Conservation (phyloP, 2,888 invertebrate genomes). For the Ormyrus pomaceus region DNA sequence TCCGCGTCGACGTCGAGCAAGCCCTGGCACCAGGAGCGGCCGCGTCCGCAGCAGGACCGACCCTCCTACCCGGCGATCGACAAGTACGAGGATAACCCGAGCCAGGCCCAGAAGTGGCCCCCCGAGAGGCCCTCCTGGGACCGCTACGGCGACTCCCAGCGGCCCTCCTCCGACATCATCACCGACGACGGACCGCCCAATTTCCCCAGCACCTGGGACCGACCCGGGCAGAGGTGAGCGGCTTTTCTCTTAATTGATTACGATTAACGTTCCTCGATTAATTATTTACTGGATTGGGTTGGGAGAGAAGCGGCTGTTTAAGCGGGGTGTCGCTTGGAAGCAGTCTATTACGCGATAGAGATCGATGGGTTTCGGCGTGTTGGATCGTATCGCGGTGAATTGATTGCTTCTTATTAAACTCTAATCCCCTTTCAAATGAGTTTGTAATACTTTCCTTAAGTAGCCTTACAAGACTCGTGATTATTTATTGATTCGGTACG, state of each 20-base stretch:
- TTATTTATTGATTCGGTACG: no score
- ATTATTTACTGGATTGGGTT: no score
- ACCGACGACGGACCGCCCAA: conserved; percentile 79
- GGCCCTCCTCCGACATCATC: conserved; percentile 76
- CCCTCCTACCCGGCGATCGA: conserved; percentile 62
- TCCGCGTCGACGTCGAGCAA: conserved; percentile 56
- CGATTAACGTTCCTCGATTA: no score
- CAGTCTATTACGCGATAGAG: no score
- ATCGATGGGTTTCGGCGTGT: no score
- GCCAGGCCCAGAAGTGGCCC: conserved; percentile 73
- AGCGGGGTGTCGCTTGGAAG: no score
- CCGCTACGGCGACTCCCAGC: conserved; percentile 69
- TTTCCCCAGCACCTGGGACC: conserved; percentile 75
- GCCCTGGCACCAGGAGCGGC: conserved; percentile 62
- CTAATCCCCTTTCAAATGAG: no score
- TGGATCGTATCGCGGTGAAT: no score
- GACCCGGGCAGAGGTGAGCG: conserved; percentile 60
- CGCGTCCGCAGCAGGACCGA: conserved; percentile 45
- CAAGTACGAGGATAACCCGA: conserved; percentile 65
- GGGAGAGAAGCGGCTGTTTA: no score
- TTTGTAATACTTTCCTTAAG: no score
- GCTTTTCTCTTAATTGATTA: neutral
- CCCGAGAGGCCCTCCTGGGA: conserved; percentile 75
- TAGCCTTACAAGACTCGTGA: no score
- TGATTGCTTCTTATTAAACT: no score